phyloP scores from a whole-genome alignment of 2,797 vertebrate genomes.

The Urocyon cinereoargenteus region DNA sequence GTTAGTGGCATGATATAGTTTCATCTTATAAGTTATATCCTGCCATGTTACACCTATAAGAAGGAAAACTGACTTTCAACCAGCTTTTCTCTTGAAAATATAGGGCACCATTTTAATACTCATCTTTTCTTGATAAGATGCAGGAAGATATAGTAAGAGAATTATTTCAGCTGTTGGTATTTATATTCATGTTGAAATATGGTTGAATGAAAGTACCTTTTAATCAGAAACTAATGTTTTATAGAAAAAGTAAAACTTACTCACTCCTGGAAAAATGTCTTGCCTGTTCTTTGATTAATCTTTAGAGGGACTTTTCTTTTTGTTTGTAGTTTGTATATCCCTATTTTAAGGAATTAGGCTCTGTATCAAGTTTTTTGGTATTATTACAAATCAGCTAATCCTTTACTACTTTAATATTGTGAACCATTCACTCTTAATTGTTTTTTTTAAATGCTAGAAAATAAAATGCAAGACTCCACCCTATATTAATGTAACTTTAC shows the following conservation, averaged over 20 bases:
- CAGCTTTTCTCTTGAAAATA: slow-evolving; percentile 35
- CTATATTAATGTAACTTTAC: slow-evolving; percentile 75
- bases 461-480: slow-evolving; percentile 61
- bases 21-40: background rate
- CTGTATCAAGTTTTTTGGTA: slow-evolving; percentile 1
- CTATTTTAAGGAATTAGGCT: slow-evolving; percentile 58
- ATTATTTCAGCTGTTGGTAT: slow-evolving; percentile 61
- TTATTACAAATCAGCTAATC: slow-evolving; percentile 47
- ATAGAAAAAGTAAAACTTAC: slow-evolving; percentile 56
- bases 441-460: slow-evolving; percentile 62
- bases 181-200: slow-evolving; percentile 65
- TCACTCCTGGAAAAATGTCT: background rate
- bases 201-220: slow-evolving; percentile 50
- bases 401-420: slow-evolving; percentile 62
- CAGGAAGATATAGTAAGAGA: slow-evolving; percentile 46
- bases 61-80: background rate
- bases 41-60: background rate
- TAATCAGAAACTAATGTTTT: slow-evolving; percentile 62
- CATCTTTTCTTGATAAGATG: slow-evolving; percentile 36
- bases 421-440: slow-evolving; percentile 31
- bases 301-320: slow-evolving; percentile 31
- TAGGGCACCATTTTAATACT: slow-evolving; percentile 5
- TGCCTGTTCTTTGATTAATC: slow-evolving; percentile 50
- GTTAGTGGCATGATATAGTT: background rate
- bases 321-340: background rate